These are phyloP conservation scores for Phoeniculus purpureus DNA, from an alignment of 2,797 vertebrate genomes.

Conservation along the genomic window DNA sequence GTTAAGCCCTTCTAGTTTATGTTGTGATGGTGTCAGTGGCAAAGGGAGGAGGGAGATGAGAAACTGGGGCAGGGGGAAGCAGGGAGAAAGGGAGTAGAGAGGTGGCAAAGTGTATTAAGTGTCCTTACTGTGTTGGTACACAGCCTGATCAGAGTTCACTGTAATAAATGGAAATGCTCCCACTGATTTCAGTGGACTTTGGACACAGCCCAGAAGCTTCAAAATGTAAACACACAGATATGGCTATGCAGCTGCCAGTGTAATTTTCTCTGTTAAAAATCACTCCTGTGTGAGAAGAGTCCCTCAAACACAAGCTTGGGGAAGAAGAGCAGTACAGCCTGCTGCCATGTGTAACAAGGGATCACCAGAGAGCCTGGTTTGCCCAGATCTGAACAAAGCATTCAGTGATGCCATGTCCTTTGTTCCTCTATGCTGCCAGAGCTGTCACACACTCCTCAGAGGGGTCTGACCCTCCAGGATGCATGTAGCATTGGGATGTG, in stretches of 20 bases:
- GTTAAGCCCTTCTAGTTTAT: not conserved
- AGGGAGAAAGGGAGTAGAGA: not conserved
- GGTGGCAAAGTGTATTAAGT: not conserved
- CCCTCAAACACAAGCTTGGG: not conserved
- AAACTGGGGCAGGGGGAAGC: not conserved
- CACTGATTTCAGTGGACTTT: slow-evolving; percentile 16
- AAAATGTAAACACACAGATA: slow-evolving; percentile 14
- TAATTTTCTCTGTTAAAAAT: not conserved
- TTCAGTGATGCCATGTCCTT: not conserved
- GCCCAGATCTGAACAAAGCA: not conserved
- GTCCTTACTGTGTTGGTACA: not conserved
- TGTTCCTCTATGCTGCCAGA: not conserved
- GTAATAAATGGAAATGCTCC: not conserved
- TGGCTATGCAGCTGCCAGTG: not conserved
- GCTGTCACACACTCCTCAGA: not conserved
- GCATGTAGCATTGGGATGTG: not conserved
- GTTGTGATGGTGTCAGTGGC: not conserved
- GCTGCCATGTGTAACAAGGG: not conserved
- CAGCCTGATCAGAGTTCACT: not conserved
- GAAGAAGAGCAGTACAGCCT: not conserved
- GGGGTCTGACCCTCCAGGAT: not conserved
- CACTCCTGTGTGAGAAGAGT: not conserved
- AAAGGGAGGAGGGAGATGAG: not conserved
- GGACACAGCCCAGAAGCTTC: slow-evolving; percentile 22
- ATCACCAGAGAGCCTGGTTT: not conserved